A percentile compares a stretch with the other conserved stretches of the same genome.
Conservation (phyloP, 2,888 invertebrate genomes). For the Nymphalis polychloros region DNA sequence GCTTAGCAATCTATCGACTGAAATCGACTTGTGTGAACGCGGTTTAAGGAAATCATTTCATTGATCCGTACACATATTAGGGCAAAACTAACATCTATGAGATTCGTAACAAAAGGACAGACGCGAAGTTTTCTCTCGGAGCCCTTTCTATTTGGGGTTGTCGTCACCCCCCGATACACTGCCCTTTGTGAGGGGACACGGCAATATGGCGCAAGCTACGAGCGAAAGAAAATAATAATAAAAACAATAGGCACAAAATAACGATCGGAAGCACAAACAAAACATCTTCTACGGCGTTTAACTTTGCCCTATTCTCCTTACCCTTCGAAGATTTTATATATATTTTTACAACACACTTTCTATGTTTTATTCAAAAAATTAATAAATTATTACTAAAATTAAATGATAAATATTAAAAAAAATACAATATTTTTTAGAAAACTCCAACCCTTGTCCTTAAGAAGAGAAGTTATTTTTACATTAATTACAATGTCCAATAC, state of each 20-base stretch:
- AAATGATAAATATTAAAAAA: too few species aligned
- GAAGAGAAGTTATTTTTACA: too few species aligned
- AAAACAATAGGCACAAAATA: slow-evolving; percentile 25
- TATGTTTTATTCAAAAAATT: too few species aligned
- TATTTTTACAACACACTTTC: too few species aligned
- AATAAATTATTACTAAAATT: too few species aligned
- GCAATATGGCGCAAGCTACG: slow-evolving; percentile 53
- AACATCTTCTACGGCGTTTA: slow-evolving; percentile 6
- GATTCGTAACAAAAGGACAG: slow-evolving; percentile 61
- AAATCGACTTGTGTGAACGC: too few species aligned
- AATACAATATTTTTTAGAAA: too few species aligned
- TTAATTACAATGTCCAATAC: too few species aligned
- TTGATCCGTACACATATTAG: slow-evolving; percentile 29
- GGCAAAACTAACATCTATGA: slow-evolving; percentile 56
- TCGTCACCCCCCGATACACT: slow-evolving; percentile 69
- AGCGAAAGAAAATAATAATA: slow-evolving; percentile 40
- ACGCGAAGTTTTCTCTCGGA: slow-evolving; percentile 59
- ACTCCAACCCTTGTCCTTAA: too few species aligned
- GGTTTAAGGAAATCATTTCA: slow-evolving; percentile 25
- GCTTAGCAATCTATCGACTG: too few species aligned
- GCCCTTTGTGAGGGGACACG: slow-evolving; percentile 58
- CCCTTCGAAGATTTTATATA: not conserved
- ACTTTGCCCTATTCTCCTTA: not conserved
- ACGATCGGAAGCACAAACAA: slow-evolving; percentile 12
- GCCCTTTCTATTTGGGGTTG: slow-evolving; percentile 77